Conservation (phyloP, 2,888 invertebrate species). For the Neoscelio sp. region DNA sequence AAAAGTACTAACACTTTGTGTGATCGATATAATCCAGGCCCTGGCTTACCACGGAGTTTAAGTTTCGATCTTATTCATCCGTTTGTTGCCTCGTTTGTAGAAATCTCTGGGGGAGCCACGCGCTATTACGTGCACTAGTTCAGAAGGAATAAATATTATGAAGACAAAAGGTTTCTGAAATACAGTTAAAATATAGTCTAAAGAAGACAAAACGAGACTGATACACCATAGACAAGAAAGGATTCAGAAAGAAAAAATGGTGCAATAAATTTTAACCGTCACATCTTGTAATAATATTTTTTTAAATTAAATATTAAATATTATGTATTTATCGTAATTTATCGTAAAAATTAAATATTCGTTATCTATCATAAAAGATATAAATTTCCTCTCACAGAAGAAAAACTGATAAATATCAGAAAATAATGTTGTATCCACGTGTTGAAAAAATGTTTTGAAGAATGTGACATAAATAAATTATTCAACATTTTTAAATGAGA, state of each 20-base stretch:
- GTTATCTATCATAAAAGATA: neutral
- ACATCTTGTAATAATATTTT: slow-evolving; percentile 14
- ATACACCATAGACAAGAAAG: slow-evolving; percentile 1
- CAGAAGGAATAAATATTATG: slow-evolving; percentile 78
- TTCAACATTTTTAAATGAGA: too few species aligned
- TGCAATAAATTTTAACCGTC: slow-evolving; percentile 73
- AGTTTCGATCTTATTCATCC: slow-evolving; percentile 72
- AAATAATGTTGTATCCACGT: too few species aligned
- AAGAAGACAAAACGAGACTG: slow-evolving; percentile 24
- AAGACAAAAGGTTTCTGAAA: slow-evolving; percentile 79
- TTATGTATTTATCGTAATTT: slow-evolving; percentile 39
- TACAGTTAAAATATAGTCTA: slow-evolving; percentile 74
- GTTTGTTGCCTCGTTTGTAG: slow-evolving; percentile 57
- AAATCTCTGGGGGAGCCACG: slow-evolving; percentile 70
- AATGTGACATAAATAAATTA: too few species aligned
- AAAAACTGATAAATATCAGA: too few species aligned
- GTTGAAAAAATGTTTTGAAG: too few species aligned
- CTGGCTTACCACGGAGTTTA: slow-evolving; percentile 67
- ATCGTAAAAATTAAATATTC: too few species aligned
- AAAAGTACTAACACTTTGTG: slow-evolving; percentile 7
- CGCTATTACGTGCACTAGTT: slow-evolving; percentile 77
- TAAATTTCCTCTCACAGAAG: too few species aligned
- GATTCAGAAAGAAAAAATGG: slow-evolving; percentile 21
- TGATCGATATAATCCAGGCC: slow-evolving; percentile 46
- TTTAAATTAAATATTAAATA: too few species aligned